phyloP scores from a whole-genome alignment of 2,888 invertebrate species.

The Sussaba pulchella region DNA sequence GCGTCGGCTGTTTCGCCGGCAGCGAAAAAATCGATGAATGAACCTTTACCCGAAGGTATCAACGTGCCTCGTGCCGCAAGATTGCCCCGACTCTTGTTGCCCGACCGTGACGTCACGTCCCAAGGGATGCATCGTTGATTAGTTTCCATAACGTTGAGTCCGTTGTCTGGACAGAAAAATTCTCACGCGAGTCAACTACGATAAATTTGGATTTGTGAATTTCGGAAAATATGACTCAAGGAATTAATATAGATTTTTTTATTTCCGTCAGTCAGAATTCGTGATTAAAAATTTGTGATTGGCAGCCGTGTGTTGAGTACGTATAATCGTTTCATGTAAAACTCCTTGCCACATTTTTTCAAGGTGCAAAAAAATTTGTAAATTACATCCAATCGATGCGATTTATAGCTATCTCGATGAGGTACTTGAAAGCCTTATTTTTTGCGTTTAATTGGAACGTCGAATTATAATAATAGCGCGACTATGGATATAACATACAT shows the following conservation, averaged over 20 bases:
- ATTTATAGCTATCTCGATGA: no score
- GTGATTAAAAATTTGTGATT: no score
- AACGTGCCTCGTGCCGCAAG: conserved; percentile 53
- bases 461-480: neutral
- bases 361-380: no score
- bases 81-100: conserved; percentile 6
- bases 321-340: no score
- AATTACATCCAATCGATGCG: no score
- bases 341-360: no score
- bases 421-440: neutral
- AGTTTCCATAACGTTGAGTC: conserved; percentile 4
- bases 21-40: conserved; percentile 79
- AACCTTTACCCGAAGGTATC: conserved; percentile 75
- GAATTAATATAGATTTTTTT: neutral
- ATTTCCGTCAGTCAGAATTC: no score
- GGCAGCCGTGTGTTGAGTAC: no score
- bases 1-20: conserved; percentile 74
- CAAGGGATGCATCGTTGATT: conserved; percentile 26
- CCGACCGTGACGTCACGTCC: conserved; percentile 38
- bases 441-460: neutral
- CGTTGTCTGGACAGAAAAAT: neutral
- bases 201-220: neutral
- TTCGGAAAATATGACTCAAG: neutral
- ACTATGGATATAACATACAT: neutral
- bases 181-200: neutral